These are phyloP conservation scores for Aldrovandia affinis DNA, from an alignment of 2,797 vertebrate species.

Conservation along the genomic window DNA sequence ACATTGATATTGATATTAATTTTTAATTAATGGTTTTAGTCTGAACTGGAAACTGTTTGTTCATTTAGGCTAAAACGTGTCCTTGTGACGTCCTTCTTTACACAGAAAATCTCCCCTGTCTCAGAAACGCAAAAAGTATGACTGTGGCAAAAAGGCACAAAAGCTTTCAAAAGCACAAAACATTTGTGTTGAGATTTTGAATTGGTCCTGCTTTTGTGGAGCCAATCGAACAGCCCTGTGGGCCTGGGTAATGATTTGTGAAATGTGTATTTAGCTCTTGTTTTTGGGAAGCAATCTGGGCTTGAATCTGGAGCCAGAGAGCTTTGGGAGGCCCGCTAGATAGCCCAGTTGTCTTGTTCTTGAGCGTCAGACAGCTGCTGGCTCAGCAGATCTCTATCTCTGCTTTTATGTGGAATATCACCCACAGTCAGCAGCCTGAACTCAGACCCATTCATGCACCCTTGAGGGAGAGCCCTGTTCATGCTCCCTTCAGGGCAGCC, in stretches of 20 bases:
- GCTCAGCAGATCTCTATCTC: slow-evolving; percentile 75
- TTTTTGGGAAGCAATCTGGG: slow-evolving; percentile 39
- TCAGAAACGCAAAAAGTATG: not conserved
- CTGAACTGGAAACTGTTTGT: not conserved
- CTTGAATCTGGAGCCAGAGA: slow-evolving; percentile 61
- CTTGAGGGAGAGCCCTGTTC: not conserved
- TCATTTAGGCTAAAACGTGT: not conserved
- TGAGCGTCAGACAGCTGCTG: slow-evolving; percentile 51
- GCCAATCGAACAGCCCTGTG: slow-evolving; percentile 48
- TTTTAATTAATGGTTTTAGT: not conserved
- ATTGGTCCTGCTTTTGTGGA: slow-evolving; percentile 33
- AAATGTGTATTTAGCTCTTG: slow-evolving; percentile 71
- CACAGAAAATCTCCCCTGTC: not conserved
- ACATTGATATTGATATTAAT: no score
- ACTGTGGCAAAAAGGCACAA: not conserved
- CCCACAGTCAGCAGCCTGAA: slow-evolving; percentile 43
- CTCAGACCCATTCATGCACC: slow-evolving; percentile 56
- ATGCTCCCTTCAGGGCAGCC: not conserved
- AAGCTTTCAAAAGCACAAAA: not conserved
- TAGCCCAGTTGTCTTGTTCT: slow-evolving; percentile 57
- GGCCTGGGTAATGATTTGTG: slow-evolving; percentile 65
- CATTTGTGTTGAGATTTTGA: not conserved
- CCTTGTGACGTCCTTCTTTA: no score
- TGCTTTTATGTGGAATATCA: slow-evolving; percentile 59
- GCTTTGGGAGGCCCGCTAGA: slow-evolving; percentile 60